Base-by-base conservation (phyloP, 2,113 vertebrate genomes). In the Mormoops blainvillei region DNA sequence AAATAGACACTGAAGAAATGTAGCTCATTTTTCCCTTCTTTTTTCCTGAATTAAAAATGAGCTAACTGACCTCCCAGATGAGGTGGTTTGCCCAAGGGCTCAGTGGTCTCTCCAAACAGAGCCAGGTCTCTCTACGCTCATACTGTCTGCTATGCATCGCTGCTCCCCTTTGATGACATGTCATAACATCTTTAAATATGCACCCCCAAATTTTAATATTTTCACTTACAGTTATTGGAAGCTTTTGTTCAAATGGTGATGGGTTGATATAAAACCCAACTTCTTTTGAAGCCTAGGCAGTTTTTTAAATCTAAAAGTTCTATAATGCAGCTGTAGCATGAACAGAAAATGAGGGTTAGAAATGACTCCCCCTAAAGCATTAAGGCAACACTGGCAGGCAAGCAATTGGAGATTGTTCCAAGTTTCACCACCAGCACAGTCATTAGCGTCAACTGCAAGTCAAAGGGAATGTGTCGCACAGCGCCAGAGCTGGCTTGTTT, bases 341-440 rank as follows among this genome's bases (percentile, higher is more conserved):
- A 96, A 91, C 38, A 48, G 20, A 95, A 96, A 94, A 95, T 73
- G 50, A 82, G 78, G 65, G 67, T 92, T 87, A 58, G 73, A 83
- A 94, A 76, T 48, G n/a, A 91, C 83, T 87, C 93, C 93, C 86
- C 74, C 90, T 24, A 58, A 26, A 84, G 85, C 89, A 89, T 54
- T 43, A 73, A 67, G 91, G 68, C 92, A 61, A 45, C 54, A 15
- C 41, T 38, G 61, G 61, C 91, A 74, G 83, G 73, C 54, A 14
- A n/a, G 87, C 89, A 50, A 67, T 0, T 19, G 85, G 36, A 70
- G 52, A 10, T 0, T 58, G 86, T 71, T 89, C 91, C 52, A 36
- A 88, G 63, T 48, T 73, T 91, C 96, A 50, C 73, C n/a, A 56
- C 43, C n/a, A 54, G 89, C 74, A 65, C 0, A 6, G 82, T 87